phyloP scores from a whole-genome alignment of 1,140 invertebrate genomes.

The Caenorhabditis brenneri region DNA sequence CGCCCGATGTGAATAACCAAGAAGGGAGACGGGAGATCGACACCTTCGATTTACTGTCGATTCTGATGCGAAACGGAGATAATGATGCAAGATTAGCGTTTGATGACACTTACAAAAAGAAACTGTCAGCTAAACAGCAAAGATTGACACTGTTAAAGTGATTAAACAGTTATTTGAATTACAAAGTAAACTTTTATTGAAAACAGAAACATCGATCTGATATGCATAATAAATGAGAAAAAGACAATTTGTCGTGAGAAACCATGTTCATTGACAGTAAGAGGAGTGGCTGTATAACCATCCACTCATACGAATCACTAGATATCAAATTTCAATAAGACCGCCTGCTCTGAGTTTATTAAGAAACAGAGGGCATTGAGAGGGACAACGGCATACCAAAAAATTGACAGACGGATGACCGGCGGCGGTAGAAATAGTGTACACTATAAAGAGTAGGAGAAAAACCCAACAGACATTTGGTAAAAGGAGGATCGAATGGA shows the following conservation, averaged over 20 bases:
- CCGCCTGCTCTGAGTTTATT: background rate
- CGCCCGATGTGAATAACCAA: conserved; percentile 6
- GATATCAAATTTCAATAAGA: conserved; percentile 17
- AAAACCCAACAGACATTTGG: background rate
- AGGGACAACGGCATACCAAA: background rate
- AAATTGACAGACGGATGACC: conserved; percentile 29
- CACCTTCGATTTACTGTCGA: background rate
- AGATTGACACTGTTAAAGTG: background rate
- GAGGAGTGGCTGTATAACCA: background rate
- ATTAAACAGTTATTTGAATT: background rate
- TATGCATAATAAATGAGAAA: background rate
- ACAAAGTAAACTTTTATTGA: conserved; percentile 1
- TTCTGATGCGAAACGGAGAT: conserved; percentile 37
- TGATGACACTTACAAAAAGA: background rate
- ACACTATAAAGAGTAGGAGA: background rate
- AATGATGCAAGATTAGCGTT: conserved; percentile 1
- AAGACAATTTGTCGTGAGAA: background rate
- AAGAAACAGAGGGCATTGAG: background rate
- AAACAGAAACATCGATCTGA: background rate
- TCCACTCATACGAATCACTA: background rate
- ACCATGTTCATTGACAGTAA: background rate
- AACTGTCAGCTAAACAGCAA: background rate
- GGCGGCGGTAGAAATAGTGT: background rate
- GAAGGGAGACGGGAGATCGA: background rate
- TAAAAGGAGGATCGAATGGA: background rate